Evolutionary conservation across 2,113 vertebrate genomes (phyloP).

Genomic region (Leptodactylus fuscus): DNA sequence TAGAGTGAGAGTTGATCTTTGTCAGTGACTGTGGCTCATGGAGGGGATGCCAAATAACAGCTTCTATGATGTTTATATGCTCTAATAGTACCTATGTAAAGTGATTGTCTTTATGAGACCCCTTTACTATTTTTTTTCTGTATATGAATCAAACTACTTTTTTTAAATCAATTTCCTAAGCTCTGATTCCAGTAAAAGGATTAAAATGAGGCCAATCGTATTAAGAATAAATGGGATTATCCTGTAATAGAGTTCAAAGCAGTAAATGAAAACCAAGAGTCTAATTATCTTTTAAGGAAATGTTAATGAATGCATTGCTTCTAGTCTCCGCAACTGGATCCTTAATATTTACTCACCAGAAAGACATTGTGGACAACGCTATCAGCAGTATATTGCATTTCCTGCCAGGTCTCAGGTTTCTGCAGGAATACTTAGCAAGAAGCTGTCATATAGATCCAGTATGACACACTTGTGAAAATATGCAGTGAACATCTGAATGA

Average conservation of each 20-base stretch:
- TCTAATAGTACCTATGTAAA: background rate
- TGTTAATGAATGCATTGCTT: background rate
- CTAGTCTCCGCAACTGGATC: background rate
- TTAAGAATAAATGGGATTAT: background rate
- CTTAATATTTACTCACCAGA: background rate
- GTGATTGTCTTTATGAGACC: background rate
- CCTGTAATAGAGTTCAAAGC: background rate
- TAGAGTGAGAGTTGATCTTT: background rate
- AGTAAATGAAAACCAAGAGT: background rate
- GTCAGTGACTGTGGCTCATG: background rate
- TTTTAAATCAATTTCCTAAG: background rate
- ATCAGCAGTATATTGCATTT: background rate
- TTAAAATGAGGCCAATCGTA: background rate
- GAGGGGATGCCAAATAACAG: background rate
- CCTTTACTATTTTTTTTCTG: too few species aligned
- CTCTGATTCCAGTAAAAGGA: background rate
- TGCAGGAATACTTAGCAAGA: constrained; percentile 26
- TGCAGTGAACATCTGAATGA: background rate
- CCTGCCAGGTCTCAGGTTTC: background rate
- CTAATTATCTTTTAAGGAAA: background rate
- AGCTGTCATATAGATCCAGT: constrained; percentile 1
- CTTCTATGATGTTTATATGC: background rate
- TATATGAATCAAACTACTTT: background rate
- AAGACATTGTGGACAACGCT: background rate
- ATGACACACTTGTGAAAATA: constrained; percentile 27